Percentiles rank a stretch among this genome's conserved stretches.
These are phyloP conservation scores for Lordiphosa collinella DNA, from an alignment of 1,140 invertebrate species.

Conservation along the genomic window DNA sequence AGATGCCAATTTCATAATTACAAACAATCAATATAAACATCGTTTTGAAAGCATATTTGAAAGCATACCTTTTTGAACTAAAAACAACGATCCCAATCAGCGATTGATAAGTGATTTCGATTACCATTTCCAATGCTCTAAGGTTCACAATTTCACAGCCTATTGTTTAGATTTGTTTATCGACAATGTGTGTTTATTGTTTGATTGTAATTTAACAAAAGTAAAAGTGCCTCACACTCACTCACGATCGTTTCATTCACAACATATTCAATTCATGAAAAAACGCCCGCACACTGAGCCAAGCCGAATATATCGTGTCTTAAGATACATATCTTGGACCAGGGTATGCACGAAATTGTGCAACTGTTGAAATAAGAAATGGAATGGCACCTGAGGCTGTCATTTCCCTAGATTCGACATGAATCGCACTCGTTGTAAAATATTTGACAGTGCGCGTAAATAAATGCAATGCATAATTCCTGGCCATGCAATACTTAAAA, in stretches of 20 bases:
- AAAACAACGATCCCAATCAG: too few relatives aligned
- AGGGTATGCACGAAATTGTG: slow-evolving; percentile 67
- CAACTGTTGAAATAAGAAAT: slow-evolving; percentile 74
- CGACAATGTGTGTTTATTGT: slow-evolving; percentile 22
- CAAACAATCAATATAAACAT: too few relatives aligned
- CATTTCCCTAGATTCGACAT: slow-evolving; percentile 1
- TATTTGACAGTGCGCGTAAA: slow-evolving; percentile 35
- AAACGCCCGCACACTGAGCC: slow-evolving; percentile 29
- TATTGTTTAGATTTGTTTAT: slow-evolving; percentile 33
- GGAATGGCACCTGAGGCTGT: slow-evolving; percentile 46
- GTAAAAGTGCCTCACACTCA: slow-evolving; percentile 54
- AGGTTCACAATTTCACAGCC: slow-evolving; percentile 28
- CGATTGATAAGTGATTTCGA: slow-evolving; percentile 11
- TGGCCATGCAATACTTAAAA: slow-evolving; percentile 40
- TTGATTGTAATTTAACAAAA: slow-evolving; percentile 45
- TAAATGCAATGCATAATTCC: slow-evolving; percentile 44
- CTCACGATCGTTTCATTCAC: slow-evolving; percentile 67
- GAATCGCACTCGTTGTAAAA: slow-evolving; percentile 37
- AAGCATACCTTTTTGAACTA: too few relatives aligned
- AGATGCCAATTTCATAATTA: too few relatives aligned
- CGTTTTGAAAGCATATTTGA: too few relatives aligned
- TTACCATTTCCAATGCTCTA: slow-evolving; percentile 20
- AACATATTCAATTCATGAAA: slow-evolving; percentile 64
- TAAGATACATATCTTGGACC: slow-evolving; percentile 57
- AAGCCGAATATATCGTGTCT: slow-evolving; percentile 40